phyloP scores from a whole-genome alignment of 2,888 invertebrate genomes.

The Gymnoscelis rufifasciata region DNA sequence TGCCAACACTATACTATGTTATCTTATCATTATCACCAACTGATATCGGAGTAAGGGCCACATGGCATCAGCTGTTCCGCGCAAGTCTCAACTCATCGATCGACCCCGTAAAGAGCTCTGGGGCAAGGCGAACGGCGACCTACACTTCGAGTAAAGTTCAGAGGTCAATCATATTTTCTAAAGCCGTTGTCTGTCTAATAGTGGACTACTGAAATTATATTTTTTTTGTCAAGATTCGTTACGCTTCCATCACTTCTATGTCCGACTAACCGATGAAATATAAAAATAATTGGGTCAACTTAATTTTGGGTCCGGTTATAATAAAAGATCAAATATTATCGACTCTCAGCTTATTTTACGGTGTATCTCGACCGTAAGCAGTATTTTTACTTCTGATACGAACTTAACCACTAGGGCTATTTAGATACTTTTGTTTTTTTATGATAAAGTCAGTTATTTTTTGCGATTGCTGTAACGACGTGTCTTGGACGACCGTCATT shows the following conservation, averaged over 20 bases:
- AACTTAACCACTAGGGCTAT: too few relatives aligned
- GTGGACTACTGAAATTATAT: too few relatives aligned
- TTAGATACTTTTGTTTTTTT: too few relatives aligned
- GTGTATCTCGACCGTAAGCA: too few relatives aligned
- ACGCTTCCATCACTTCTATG: too few relatives aligned
- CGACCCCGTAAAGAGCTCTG: constrained; percentile 15
- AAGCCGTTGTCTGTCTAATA: background rate
- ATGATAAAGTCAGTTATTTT: background rate
- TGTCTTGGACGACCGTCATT: background rate
- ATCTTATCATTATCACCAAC: constrained; percentile 1
- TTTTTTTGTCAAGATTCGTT: too few relatives aligned
- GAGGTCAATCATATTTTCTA: constrained; percentile 16
- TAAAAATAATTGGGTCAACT: too few relatives aligned
- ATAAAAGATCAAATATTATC: too few relatives aligned
- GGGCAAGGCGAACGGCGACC: constrained; percentile 13
- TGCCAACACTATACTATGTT: background rate
- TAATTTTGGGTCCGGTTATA: too few relatives aligned
- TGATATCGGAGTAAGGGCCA: constrained; percentile 1
- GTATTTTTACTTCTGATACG: too few relatives aligned
- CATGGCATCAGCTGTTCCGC: constrained; percentile 19
- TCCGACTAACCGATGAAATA: too few relatives aligned
- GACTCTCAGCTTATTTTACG: too few relatives aligned
- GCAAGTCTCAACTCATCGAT: constrained; percentile 23
- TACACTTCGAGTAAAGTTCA: constrained; percentile 19
- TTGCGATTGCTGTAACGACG: background rate